Evolutionary conservation across 2,888 invertebrate genomes (phyloP).

Genomic region (Mesorhabditis spiculigera): DNA sequence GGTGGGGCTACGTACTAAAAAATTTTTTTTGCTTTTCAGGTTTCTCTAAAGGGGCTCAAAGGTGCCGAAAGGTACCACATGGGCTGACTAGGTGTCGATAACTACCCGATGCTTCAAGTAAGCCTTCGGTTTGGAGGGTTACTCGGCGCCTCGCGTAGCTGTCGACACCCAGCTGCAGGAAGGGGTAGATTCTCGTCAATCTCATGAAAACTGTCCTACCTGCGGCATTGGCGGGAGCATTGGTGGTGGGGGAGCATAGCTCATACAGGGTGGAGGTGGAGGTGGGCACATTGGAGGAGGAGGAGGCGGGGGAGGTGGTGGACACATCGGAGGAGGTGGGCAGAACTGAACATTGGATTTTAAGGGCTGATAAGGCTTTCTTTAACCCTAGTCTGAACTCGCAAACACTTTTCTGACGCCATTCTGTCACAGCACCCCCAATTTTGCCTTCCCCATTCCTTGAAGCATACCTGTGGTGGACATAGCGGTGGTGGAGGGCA

Average conservation of each 20-base stretch:
- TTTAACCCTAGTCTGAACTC: not conserved
- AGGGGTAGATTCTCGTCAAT: too few species aligned
- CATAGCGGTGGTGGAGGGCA: slow-evolving; percentile 49
- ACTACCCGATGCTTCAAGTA: too few species aligned
- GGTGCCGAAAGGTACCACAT: too few species aligned
- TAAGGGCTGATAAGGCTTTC: not conserved
- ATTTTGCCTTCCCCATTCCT: too few species aligned
- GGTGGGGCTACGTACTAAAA: slow-evolving; percentile 11
- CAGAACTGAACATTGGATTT: slow-evolving; percentile 32
- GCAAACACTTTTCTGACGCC: too few species aligned
- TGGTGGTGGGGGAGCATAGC: slow-evolving; percentile 19
- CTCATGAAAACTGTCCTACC: slow-evolving; percentile 7
- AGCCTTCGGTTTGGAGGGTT: too few species aligned
- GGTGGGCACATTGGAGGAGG: slow-evolving; percentile 47
- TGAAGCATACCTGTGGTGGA: slow-evolving; percentile 28
- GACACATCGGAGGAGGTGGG: slow-evolving; percentile 48
- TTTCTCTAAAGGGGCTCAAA: too few species aligned
- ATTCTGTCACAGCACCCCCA: not conserved
- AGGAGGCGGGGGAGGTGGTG: slow-evolving; percentile 48
- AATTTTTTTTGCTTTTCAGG: not conserved
- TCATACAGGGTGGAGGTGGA: slow-evolving; percentile 37
- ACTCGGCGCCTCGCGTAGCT: too few species aligned
- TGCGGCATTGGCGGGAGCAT: slow-evolving; percentile 19
- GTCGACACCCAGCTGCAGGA: too few species aligned
- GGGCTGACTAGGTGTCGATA: too few species aligned